These are phyloP conservation scores for Arctocebus calabarensis DNA, from an alignment of 2,797 vertebrate species.

Conservation along the genomic window DNA sequence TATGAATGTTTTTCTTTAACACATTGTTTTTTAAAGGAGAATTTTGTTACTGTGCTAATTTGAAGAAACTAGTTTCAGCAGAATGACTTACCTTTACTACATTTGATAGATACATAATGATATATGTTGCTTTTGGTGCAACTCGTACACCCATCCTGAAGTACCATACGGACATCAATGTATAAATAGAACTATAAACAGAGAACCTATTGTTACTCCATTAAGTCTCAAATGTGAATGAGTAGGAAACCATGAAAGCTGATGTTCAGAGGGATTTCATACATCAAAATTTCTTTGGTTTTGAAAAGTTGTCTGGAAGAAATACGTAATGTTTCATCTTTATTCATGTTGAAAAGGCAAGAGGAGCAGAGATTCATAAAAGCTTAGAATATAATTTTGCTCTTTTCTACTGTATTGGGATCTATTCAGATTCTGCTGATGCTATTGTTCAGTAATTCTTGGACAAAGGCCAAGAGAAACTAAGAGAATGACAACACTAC, in stretches of 20 bases:
- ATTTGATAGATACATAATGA: neutral
- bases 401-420: neutral
- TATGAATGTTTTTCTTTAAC: neutral
- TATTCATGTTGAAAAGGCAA: constrained; percentile 59
- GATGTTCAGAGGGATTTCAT: constrained; percentile 58
- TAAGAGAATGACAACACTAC: constrained; percentile 40
- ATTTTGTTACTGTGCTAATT: neutral
- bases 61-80: neutral
- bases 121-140: neutral
- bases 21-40: neutral
- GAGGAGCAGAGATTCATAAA: constrained; percentile 13
- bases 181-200: constrained; percentile 61
- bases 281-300: constrained; percentile 71
- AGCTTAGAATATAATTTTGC: constrained; percentile 40
- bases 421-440: constrained; percentile 54
- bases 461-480: constrained; percentile 40
- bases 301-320: constrained; percentile 62
- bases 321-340: constrained; percentile 58
- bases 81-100: neutral
- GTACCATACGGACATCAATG: neutral
- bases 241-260: constrained; percentile 62
- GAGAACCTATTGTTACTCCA: constrained; percentile 44
- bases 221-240: constrained; percentile 62
- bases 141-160: neutral
- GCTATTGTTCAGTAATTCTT: constrained; percentile 37